Evolutionary conservation across 2,113 vertebrate species (phyloP), one percentile per base, ranked within the genome.

Genomic region (Corythoichthys haematopterus): DNA sequence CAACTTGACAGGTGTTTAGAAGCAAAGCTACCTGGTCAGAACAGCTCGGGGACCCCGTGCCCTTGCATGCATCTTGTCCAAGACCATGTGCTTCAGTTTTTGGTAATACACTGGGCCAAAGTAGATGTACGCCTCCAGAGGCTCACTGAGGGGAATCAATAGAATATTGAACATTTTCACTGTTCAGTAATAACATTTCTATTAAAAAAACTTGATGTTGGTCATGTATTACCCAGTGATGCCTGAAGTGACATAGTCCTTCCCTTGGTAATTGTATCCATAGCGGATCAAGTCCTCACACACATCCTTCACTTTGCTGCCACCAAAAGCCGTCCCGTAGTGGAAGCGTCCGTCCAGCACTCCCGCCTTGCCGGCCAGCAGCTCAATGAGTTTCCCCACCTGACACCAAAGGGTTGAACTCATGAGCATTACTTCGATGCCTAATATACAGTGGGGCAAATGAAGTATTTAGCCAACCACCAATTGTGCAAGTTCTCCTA

Each of bases 41-140:
- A 98, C 97, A 0, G 97, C 97, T 68, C 97, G 91, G 4, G 97
- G 97, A 11, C 97, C 97, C 45, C 97, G 92, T 63, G 97, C 97
- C 85, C 97, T 91, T 67, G 96, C 97, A 0, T 99, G 97, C 97
- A 99, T 99, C 87, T 99, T 98, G 84, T 99, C 97, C 55, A 98
- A 90, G 43, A 99, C 97, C 97, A 99, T 98, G 87, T 99, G 97
- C 76, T 99, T 98, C 65, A 99, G 91, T 72, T 99, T 99, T 91
- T 99, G 97, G 83, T 99, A 99, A 84, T 98, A 99, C 33, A 99
- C 95, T 0, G 97, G 97, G 13, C 97, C 97, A 73, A 95, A 99
- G 83, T 99, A 99, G 87, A 98, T 98, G 70, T 98, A 99, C 0
- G 96, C 97, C 87, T 98, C 97, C 78, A 99, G 88, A 3, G 97